These are phyloP conservation scores for Drosophila melanica DNA, from an alignment of 1,140 invertebrate genomes.

Conservation along the genomic window DNA sequence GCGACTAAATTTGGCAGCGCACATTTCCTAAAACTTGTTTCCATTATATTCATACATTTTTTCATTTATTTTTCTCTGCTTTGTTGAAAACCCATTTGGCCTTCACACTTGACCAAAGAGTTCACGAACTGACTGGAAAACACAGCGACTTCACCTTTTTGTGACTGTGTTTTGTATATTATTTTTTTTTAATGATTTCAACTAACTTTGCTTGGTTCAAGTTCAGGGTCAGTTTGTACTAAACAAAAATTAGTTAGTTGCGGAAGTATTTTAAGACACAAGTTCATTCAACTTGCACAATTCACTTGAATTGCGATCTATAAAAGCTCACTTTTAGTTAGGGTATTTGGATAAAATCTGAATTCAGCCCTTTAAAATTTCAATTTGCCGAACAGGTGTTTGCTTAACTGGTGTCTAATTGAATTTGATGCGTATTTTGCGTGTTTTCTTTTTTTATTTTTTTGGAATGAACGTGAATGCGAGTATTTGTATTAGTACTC, in stretches of 20 bases:
- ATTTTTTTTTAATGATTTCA: constrained; percentile 42
- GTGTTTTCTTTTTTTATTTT: background rate
- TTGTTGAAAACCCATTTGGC: constrained; percentile 57
- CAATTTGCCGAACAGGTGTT: background rate
- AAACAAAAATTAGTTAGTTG: constrained; percentile 36
- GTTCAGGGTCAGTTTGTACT: constrained; percentile 65
- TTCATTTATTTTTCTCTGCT: constrained; percentile 16
- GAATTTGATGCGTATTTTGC: constrained; percentile 48
- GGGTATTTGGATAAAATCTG: constrained; percentile 37
- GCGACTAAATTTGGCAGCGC: constrained; percentile 19
- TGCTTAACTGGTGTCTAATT: constrained; percentile 16
- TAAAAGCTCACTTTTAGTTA: background rate
- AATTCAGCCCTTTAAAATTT: background rate
- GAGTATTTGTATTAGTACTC: background rate
- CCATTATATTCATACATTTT: constrained; percentile 24
- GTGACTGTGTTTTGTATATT: constrained; percentile 28
- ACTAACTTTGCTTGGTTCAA: constrained; percentile 59
- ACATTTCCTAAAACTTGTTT: constrained; percentile 49
- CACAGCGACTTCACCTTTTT: constrained; percentile 55
- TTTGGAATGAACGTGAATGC: background rate
- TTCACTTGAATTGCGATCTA: background rate
- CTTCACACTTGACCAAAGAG: constrained; percentile 78
- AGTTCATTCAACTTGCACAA: constrained; percentile 43
- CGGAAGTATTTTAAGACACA: constrained; percentile 23
- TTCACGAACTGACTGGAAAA: constrained; percentile 64